Conservation (phyloP, 2,888 invertebrate species). For the Antheraea yamamai region DNA sequence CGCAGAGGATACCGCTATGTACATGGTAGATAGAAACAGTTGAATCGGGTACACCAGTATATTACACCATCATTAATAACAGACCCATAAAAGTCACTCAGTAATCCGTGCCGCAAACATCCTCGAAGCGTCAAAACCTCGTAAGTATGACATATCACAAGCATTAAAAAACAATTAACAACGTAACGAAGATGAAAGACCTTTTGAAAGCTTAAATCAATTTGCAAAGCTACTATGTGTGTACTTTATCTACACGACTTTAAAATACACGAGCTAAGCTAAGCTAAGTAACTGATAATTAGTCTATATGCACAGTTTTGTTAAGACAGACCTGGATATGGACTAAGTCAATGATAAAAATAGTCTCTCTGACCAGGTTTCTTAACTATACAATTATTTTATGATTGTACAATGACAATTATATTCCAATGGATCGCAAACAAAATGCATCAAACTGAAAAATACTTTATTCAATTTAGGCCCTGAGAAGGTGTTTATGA, state of each 20-base stretch:
- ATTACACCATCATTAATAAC: neutral
- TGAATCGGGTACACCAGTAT: neutral
- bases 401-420: too few species aligned
- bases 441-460: too few species aligned
- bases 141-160: neutral
- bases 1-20: too few species aligned
- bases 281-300: neutral
- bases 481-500: too few species aligned
- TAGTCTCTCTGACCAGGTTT: neutral
- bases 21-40: too few species aligned
- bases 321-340: neutral
- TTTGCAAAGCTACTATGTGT: too few species aligned
- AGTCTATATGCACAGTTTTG: neutral
- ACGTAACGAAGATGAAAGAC: neutral
- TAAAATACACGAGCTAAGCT: neutral
- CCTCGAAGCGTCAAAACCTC: slow-evolving; percentile 1
- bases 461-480: too few species aligned
- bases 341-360: neutral
- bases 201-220: neutral
- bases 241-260: neutral
- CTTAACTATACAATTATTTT: too few species aligned
- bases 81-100: neutral
- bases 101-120: neutral
- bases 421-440: too few species aligned
- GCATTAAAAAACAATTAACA: neutral